These are phyloP conservation scores for Pseudomugil tenellus DNA, from an alignment of 2,797 vertebrate species.

Conservation along the genomic window DNA sequence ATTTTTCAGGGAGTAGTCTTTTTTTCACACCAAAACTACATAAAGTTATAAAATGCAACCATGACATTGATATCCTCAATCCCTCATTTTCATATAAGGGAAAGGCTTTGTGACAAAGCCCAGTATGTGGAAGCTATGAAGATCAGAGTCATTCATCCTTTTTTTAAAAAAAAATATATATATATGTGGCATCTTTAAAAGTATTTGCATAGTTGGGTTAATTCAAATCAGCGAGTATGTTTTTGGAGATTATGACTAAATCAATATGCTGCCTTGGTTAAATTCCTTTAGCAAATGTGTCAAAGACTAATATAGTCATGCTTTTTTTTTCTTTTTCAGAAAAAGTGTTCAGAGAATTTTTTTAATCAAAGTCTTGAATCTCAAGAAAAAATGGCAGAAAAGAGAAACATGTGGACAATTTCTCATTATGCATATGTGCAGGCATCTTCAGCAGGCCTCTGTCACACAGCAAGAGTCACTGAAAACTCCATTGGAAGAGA, in stretches of 20 bases:
- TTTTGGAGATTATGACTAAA: slow-evolving; percentile 23
- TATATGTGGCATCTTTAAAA: too few species aligned
- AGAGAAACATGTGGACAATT: background rate
- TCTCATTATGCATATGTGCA: slow-evolving; percentile 2
- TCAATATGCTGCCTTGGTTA: slow-evolving; percentile 14
- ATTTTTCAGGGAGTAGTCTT: background rate
- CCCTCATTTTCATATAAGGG: slow-evolving; percentile 75
- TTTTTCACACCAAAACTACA: slow-evolving; percentile 16
- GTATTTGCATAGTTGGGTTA: slow-evolving; percentile 67
- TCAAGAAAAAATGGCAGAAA: background rate
- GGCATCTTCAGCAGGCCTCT: background rate
- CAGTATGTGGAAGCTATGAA: slow-evolving; percentile 67
- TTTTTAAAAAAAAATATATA: too few species aligned
- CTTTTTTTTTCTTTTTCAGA: background rate
- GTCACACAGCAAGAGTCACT: slow-evolving; percentile 11
- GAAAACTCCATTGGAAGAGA: slow-evolving; percentile 53
- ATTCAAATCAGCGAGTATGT: slow-evolving; percentile 53
- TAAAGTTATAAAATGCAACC: slow-evolving; percentile 22
- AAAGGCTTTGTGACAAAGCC: slow-evolving; percentile 84
- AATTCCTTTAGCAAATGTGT: slow-evolving; percentile 27
- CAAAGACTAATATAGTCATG: background rate
- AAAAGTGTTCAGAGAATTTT: background rate
- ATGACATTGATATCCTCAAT: slow-evolving; percentile 65
- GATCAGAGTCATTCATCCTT: slow-evolving; percentile 43
- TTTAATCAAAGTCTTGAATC: background rate